Evolutionary conservation across 2,888 invertebrate genomes (phyloP).

Genomic region (Leptothorax acervorum): DNA sequence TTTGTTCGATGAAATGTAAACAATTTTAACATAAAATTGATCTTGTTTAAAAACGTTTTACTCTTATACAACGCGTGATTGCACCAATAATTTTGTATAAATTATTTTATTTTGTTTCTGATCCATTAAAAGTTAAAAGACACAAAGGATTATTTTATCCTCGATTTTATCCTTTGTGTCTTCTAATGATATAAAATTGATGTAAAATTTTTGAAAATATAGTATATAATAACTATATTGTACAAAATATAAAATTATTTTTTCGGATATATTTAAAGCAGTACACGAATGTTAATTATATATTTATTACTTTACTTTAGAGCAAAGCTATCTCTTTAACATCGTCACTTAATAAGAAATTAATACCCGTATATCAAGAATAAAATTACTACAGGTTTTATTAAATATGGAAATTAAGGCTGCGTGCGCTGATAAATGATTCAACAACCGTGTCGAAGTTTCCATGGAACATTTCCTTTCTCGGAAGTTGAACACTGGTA

Average conservation of each 20-base stretch:
- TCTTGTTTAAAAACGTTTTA: not conserved
- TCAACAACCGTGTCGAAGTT: constrained; percentile 32
- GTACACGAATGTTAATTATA: not conserved
- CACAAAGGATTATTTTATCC: not conserved
- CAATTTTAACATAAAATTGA: not conserved
- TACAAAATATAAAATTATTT: not conserved
- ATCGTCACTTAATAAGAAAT: not conserved
- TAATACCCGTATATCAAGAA: not conserved
- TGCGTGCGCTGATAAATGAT: constrained; percentile 34
- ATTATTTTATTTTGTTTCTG: not conserved
- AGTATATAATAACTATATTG: not conserved
- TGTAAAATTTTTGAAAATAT: not conserved
- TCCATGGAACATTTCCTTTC: constrained; percentile 37
- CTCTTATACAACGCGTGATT: not conserved
- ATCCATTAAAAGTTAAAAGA: not conserved
- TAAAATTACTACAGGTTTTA: not conserved
- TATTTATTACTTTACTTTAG: constrained; percentile 5
- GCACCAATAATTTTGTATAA: not conserved
- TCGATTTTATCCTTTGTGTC: not conserved
- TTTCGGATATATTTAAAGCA: not conserved
- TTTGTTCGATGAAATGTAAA: not conserved
- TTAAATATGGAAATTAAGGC: constrained; percentile 25
- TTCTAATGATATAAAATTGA: not conserved
- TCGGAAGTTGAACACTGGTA: constrained; percentile 27
- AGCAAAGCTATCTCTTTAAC: not conserved